Evolutionary conservation across 2,797 vertebrate species (phyloP), one percentile per base, ranked within the genome.

Genomic region (Decapterus maruadsi): DNA sequence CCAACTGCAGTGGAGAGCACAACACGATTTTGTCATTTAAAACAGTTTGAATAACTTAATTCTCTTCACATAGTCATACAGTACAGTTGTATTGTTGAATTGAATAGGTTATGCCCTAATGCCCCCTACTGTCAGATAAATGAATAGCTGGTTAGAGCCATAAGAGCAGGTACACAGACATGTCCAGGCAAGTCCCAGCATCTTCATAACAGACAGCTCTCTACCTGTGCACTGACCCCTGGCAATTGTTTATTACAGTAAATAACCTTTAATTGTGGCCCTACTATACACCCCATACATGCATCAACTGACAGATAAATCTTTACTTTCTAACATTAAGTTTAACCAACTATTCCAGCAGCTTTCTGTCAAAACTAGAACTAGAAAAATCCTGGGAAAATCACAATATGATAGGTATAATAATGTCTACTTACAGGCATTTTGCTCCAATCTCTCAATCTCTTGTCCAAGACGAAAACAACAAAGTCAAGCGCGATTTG

Each of bases 371-470:
- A 64, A 64, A 14, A 14, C 14, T 19, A 50, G 3, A 72, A 19
- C 0, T 16, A 55, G 14, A 55, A 16, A 55, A 55, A 26, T 26
- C 26, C n/a, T n/a, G n/a, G n/a, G n/a, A n/a, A n/a, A n/a, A n/a
- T n/a, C n/a, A n/a, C n/a, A n/a, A n/a, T 5, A 5, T 4, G 31
- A 8, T 2, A 48, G 1, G 0, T 20, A 42, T 4, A n/a, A 38
- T 56, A 0, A n/a, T 19, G 51, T 58, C 43, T 6, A 92, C 93
- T 91, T 85, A 93, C 93, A 76, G 85, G 8, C 92, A 93, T 93
- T 75, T 75, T 87, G 59, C 51, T 73, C 26, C n/a, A 55, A 57
- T 72, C 57, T 2, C 16, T 65, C 20, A 4, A 8, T 11, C 75
- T 10, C 6, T 67, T 8, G 40, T 81, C 56, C 2, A 22, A 26